A percentile compares a stretch with the other conserved stretches of the same genome.
Evolutionary conservation across 2,113 vertebrate species (phyloP).

Genomic region (Neomonachus schauinslandi): DNA sequence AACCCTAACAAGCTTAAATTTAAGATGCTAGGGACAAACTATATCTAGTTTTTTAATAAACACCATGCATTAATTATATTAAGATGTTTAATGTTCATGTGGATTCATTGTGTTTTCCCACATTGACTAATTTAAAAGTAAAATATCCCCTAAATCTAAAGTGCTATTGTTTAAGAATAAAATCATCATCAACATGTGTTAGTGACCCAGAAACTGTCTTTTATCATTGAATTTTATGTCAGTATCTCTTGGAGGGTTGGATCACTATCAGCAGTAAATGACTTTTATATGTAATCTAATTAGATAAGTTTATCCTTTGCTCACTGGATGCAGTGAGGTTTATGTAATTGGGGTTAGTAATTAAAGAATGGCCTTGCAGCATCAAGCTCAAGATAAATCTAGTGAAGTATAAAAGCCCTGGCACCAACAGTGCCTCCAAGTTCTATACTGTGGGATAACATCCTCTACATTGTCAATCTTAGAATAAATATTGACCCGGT

Average conservation of each 20-base stretch:
- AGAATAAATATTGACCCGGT: not conserved
- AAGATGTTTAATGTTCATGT: conserved; percentile 2
- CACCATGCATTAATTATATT: not conserved
- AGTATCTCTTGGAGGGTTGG: conserved; percentile 33
- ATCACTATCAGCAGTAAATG: conserved; percentile 8
- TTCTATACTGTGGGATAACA: not conserved
- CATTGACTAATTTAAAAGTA: conserved; percentile 1
- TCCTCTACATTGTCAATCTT: not conserved
- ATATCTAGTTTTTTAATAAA: not conserved
- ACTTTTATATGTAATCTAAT: conserved; percentile 28
- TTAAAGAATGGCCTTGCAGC: conserved; percentile 45
- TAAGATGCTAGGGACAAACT: not conserved
- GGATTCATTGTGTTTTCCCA: conserved; percentile 31
- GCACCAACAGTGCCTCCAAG: not conserved
- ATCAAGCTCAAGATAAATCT: not conserved
- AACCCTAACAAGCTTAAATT: conserved; percentile 42
- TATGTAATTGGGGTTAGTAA: conserved; percentile 40
- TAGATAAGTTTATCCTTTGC: conserved; percentile 43
- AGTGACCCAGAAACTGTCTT: conserved; percentile 13
- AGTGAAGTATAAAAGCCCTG: conserved; percentile 6
- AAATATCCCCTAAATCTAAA: not conserved
- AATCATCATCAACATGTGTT: not conserved
- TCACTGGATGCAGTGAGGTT: not conserved
- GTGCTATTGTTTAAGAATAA: conserved; percentile 40
- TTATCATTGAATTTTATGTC: not conserved